A percentile compares a stretch with the other conserved stretches of the same genome.
phyloP scores from a whole-genome alignment of 1,140 invertebrate genomes.

The Cydia strobilella region DNA sequence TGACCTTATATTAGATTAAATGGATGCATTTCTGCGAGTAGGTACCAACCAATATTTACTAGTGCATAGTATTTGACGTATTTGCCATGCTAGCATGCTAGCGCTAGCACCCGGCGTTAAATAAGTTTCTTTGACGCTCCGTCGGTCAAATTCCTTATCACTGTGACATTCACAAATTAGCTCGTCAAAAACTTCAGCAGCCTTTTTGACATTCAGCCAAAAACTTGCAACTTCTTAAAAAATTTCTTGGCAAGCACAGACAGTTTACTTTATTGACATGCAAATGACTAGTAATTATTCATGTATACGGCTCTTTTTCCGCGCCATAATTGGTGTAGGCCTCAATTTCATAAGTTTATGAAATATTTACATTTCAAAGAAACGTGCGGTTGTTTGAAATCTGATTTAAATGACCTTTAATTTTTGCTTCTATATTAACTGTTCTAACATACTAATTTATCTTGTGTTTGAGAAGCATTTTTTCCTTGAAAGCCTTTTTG shows the following conservation, averaged over 20 bases:
- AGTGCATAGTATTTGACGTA: too few relatives aligned
- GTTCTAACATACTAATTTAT: not conserved
- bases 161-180: not conserved
- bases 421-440: not conserved
- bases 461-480: too few relatives aligned
- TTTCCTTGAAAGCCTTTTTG: too few relatives aligned
- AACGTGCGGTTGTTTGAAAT: not conserved
- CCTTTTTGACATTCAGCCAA: not conserved
- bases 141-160: not conserved
- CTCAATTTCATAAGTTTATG: conserved; percentile 27
- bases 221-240: conserved; percentile 19
- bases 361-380: conserved; percentile 31
- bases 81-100: too few relatives aligned
- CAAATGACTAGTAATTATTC: conserved; percentile 20
- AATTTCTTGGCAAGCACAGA: not conserved
- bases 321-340: conserved; percentile 24
- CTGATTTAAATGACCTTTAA: not conserved
- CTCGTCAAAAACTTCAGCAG: not conserved
- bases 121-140: not conserved
- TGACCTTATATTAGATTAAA: not conserved
- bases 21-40: not conserved
- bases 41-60: not conserved
- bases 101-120: not conserved
- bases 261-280: conserved; percentile 26
- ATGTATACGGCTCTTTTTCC: conserved; percentile 18